Conservation (phyloP, 2,888 invertebrate species). For the Geotrupes spiniger region DNA sequence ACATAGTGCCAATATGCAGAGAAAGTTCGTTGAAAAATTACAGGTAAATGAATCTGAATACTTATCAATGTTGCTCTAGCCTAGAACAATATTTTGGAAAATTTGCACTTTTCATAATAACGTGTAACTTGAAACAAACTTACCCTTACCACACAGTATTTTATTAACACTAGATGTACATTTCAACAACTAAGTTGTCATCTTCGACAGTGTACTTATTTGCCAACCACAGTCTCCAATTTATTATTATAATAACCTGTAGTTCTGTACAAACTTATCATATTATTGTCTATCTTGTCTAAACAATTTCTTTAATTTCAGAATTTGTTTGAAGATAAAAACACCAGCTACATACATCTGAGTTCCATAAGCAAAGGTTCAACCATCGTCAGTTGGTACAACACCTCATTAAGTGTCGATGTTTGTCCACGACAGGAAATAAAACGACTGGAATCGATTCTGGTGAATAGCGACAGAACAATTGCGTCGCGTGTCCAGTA, state of each 20-base stretch:
- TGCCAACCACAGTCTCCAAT: too few species aligned
- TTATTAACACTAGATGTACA: too few species aligned
- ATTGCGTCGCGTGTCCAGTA: slow-evolving; percentile 60
- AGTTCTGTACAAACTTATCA: neutral
- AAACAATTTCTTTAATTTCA: slow-evolving; percentile 49
- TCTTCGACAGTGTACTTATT: too few species aligned
- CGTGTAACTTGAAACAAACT: neutral
- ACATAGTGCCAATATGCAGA: slow-evolving; percentile 69
- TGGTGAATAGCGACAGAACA: slow-evolving; percentile 63
- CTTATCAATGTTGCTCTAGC: too few species aligned
- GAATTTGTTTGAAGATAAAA: slow-evolving; percentile 71
- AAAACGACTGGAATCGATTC: slow-evolving; percentile 65
- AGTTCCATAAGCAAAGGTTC: slow-evolving; percentile 66
- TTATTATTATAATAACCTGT: neutral
- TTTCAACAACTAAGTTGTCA: too few species aligned
- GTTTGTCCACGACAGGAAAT: slow-evolving; percentile 79
- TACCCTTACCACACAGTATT: too few species aligned
- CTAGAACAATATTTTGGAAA: neutral
- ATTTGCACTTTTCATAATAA: neutral
- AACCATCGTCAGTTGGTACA: slow-evolving; percentile 75
- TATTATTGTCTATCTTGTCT: too few species aligned
- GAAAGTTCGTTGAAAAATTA: slow-evolving; percentile 78
- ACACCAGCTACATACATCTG: slow-evolving; percentile 71
- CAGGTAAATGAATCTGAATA: slow-evolving; percentile 40
- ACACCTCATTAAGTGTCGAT: slow-evolving; percentile 71